Base-by-base conservation (phyloP, 2,797 vertebrate genomes). In the Bradypodion pumilum region DNA sequence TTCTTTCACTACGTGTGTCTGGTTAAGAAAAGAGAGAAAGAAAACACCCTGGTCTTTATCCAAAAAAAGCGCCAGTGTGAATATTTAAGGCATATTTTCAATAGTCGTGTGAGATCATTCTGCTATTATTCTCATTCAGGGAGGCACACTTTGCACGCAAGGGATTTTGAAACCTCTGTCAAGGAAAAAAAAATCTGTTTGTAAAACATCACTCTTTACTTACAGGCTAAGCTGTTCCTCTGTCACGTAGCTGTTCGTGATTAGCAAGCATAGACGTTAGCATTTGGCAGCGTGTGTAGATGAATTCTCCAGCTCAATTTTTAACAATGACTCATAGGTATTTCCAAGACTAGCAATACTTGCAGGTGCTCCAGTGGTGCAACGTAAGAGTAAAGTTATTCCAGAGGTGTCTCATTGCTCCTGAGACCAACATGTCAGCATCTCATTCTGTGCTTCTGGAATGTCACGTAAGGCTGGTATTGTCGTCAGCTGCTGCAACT, bases 101-200 rank as follows among this genome's bases (percentile, higher is more conserved):
- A 90, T 88, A 85, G 86, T 86, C 90, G 91, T 92, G 87, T 93
- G 91, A 94, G 90, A 87, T 94, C 88, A 93, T 86, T 87, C n/a
- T 88, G 89, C 91, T 93, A 89, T 93, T 91, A 87, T 93, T 93
- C 91, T 88, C 86, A 90, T 91, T 92, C 86, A 82, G 62, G 69
- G 82, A 92, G 80, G 82, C 72, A 73, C 74, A 78, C 86, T 86
- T 91, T 90, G 85, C 84, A 85, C 63, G 83, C 79, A 89, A 90
- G 78, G 77, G 72, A 72, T 87, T 93, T 91, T 92, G 90, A 94
- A 93, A 89, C 90, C 1, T 2, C 62, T 78, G 91, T 92, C 89
- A 89, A 89, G 83, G 91, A 90, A 93, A 93, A 93, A 81, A 93
- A n/a, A n/a, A 78, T 68, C 68, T 84, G 60, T 89, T 92, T 88